A percentile compares a stretch with the other conserved stretches of the same genome.
Evolutionary conservation across 1,140 invertebrate genomes (phyloP).

Genomic region (Calephelis virginiensis): DNA sequence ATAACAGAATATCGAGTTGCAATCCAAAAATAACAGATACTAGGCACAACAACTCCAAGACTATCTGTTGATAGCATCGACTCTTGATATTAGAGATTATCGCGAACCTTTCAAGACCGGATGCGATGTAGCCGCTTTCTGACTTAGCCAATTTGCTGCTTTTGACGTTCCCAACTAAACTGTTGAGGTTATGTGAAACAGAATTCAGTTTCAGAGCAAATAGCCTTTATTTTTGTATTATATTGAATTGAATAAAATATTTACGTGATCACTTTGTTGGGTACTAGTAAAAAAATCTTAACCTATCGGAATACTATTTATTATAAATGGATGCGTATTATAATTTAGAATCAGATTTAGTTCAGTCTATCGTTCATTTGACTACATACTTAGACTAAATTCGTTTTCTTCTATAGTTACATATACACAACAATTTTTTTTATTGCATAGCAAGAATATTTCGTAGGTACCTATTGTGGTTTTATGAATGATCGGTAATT

Average conservation of each 20-base stretch:
- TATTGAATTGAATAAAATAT: background rate
- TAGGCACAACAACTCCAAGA: background rate
- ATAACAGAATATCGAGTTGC: background rate
- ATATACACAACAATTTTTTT: no score
- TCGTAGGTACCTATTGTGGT: no score
- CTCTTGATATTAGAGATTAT: conserved; percentile 27
- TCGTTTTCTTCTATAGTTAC: no score
- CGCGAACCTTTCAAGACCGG: conserved; percentile 24
- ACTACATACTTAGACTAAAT: no score
- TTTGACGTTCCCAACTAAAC: conserved; percentile 27
- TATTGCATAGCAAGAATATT: no score
- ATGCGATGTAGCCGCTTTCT: conserved; percentile 22
- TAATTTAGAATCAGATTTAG: no score
- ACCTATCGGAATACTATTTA: no score
- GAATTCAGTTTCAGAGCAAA: background rate
- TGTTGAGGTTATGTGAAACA: conserved; percentile 29
- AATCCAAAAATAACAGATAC: background rate
- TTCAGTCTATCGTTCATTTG: no score
- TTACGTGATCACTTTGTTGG: background rate
- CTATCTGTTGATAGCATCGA: conserved; percentile 5
- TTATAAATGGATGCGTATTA: no score
- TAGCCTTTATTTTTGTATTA: background rate
- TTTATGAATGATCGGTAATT: no score
- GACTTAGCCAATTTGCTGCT: conserved; percentile 30
- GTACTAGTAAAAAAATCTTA: no score